Base-by-base conservation (phyloP, 2,113 vertebrate species). In the Rhinoptilus africanus region DNA sequence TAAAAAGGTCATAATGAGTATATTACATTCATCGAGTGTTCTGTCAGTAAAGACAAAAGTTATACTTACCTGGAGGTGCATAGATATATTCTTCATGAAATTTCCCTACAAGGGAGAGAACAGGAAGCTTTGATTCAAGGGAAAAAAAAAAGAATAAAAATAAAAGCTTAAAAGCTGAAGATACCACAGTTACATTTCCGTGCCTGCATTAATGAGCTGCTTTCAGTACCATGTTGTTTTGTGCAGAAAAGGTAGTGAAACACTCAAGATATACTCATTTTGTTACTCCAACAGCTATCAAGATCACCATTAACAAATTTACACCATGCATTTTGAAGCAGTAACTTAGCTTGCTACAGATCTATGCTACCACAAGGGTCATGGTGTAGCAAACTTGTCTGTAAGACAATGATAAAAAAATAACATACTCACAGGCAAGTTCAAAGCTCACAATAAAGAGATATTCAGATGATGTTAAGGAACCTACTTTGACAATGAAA, bases 21-120 rank as follows among this genome's bases (percentile, higher is more conserved):
- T 14, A 47, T 35, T 35, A 57, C 48, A 77, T 10, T 74, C 41
- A 92, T 9, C 16, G 23, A 66, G 24, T 21, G 5, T 74, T 81
- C 18, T 23, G 45, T 20, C 37, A 85, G 14, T 34, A 79, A 50
- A 96, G 45, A 34, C 37, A 53, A 8, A 67, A 50, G 64, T 75
- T 62, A 68, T 76, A 98, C 98, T 98, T 88, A 99, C 99, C 99
- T 97, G 98, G 92, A 88, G 98, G 30, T 62, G 94, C 85, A 93
- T 98, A 99, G 53, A 99, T 92, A 96, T 98, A 99, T 19, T 99
- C 99, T 88, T 98, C 99, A 12, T 98, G 92, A 93, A 98, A 99
- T 74, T 98, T 98, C 3, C 98, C 99, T 99, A 85, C 26, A 88
- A 87, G 73, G 51, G 76, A 85, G 85, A 43, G 88, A 56, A 96